A percentile compares a stretch with the other conserved stretches of the same genome.
These are phyloP conservation scores for Tautogolabrus adspersus DNA, from an alignment of 2,113 vertebrate species.

Conservation along the genomic window DNA sequence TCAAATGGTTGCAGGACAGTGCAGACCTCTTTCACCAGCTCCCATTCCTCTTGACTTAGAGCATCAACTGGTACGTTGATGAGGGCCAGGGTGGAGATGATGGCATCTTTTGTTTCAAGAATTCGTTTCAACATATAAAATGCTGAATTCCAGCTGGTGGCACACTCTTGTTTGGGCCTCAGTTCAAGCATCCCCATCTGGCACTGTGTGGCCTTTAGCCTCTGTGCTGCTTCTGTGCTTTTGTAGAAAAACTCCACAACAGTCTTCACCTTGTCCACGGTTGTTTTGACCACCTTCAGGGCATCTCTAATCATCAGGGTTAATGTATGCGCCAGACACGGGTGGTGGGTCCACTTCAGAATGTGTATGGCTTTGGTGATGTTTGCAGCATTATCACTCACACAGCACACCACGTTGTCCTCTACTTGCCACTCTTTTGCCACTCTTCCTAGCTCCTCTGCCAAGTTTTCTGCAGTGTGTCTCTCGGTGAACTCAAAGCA, in stretches of 20 bases:
- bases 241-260: slow-evolving; percentile 20
- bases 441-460: slow-evolving; percentile 54
- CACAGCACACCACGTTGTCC: slow-evolving; percentile 47
- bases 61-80: background rate
- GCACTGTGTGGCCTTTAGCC: slow-evolving; percentile 28
- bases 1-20: slow-evolving; percentile 1
- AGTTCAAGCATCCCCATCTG: slow-evolving; percentile 36
- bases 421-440: slow-evolving; percentile 49
- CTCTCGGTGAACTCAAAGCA: slow-evolving; percentile 65
- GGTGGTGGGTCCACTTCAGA: slow-evolving; percentile 17
- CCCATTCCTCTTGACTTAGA: background rate
- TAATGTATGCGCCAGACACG: slow-evolving; percentile 16
- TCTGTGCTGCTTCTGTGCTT: slow-evolving; percentile 9
- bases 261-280: slow-evolving; percentile 9
- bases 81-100: background rate
- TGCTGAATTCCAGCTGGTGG: slow-evolving; percentile 36
- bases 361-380: slow-evolving; percentile 18
- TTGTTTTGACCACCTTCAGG: slow-evolving; percentile 6
- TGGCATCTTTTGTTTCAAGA: slow-evolving; percentile 3
- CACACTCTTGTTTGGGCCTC: slow-evolving; percentile 37
- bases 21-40: background rate
- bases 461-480: slow-evolving; percentile 61
- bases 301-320: slow-evolving; percentile 16
- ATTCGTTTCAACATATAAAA: slow-evolving; percentile 36
- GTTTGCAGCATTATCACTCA: slow-evolving; percentile 55